phyloP scores from a whole-genome alignment of 1,140 invertebrate species.

The Paraescarpia echinospica region DNA sequence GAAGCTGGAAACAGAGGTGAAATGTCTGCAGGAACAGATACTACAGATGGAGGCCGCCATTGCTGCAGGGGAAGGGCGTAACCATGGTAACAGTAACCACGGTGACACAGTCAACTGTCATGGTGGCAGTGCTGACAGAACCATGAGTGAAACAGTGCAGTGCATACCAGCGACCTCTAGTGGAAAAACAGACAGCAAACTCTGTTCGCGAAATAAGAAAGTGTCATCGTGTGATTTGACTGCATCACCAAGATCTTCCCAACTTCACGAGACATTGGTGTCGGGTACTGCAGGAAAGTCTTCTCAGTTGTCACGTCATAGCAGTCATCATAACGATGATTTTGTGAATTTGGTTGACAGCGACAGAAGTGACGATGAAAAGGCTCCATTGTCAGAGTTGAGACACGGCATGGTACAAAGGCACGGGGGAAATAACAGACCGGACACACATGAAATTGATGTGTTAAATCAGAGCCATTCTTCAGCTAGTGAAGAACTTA shows the following conservation, averaged over 20 bases:
- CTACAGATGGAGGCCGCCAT: background rate
- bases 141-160: background rate
- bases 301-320: background rate
- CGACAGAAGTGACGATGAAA: background rate
- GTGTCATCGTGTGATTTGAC: background rate
- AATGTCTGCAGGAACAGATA: background rate
- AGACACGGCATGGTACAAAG: background rate
- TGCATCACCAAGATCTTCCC: background rate
- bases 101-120: background rate
- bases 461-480: background rate
- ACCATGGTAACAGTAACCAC: background rate
- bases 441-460: background rate
- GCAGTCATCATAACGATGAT: background rate
- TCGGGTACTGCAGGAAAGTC: background rate
- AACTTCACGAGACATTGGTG: background rate
- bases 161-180: background rate
- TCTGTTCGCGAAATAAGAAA: background rate
- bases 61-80: background rate
- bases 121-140: background rate
- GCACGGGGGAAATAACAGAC: background rate
- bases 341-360: background rate
- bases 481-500: background rate
- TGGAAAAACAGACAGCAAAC: background rate
- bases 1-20: background rate
- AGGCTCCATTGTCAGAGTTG: background rate